These are phyloP conservation scores for Danio aesculapii DNA, from an alignment of 2,797 vertebrate genomes.

Conservation along the genomic window DNA sequence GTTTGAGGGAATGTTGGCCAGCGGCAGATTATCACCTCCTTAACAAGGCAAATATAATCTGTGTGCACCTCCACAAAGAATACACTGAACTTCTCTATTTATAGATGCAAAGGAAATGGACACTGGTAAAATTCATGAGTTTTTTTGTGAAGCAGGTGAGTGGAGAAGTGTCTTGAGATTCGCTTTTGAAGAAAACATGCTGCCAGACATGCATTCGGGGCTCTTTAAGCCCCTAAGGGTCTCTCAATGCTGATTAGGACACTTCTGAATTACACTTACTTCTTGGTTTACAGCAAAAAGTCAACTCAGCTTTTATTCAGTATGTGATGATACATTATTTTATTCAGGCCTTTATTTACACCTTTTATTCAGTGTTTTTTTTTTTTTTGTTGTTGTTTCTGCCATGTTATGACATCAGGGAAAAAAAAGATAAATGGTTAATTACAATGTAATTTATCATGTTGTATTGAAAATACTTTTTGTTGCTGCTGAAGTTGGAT, in stretches of 20 bases:
- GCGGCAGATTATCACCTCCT: slow-evolving; percentile 82
- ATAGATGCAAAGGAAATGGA: slow-evolving; percentile 76
- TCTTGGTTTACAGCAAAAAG: background rate
- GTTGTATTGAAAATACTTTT: too few species aligned
- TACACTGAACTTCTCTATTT: slow-evolving; percentile 73
- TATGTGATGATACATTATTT: too few species aligned
- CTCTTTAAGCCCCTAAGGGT: background rate
- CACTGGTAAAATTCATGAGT: slow-evolving; percentile 67
- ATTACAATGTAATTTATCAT: too few species aligned
- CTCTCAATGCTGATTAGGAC: background rate
- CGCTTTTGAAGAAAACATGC: slow-evolving; percentile 22
- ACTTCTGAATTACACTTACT: background rate
- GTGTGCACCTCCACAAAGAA: slow-evolving; percentile 74
- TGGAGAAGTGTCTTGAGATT: slow-evolving; percentile 19
- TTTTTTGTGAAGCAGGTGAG: slow-evolving; percentile 46
- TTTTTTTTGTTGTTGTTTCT: too few species aligned
- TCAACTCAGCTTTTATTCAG: background rate
- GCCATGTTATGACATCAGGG: too few species aligned
- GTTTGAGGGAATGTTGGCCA: slow-evolving; percentile 78
- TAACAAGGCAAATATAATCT: slow-evolving; percentile 77
- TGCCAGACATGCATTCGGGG: background rate
- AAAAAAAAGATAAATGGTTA: too few species aligned
- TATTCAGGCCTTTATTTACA: too few species aligned
- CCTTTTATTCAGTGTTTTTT: background rate
- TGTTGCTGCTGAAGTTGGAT: too few species aligned